phyloP scores from a whole-genome alignment of 2,113 vertebrate genomes.

The Larimichthys polyactis region DNA sequence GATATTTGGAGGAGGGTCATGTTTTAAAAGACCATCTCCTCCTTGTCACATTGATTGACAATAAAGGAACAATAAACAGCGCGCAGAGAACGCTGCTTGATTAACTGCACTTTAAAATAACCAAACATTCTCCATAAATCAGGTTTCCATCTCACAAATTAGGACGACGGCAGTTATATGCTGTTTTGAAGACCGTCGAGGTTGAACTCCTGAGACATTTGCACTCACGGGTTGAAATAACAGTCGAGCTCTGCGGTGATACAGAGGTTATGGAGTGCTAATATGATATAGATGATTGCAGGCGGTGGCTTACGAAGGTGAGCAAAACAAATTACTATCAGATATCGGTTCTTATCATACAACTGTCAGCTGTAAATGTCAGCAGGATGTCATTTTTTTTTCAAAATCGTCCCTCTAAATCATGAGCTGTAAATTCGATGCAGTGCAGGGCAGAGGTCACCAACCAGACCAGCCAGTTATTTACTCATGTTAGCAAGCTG shows the following conservation, averaged over 20 bases:
- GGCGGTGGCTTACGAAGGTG: background rate
- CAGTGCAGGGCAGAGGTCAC: background rate
- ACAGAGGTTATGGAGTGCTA: background rate
- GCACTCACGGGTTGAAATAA: background rate
- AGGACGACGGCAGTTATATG: constrained; percentile 44
- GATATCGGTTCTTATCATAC: background rate
- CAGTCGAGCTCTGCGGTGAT: background rate
- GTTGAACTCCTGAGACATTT: constrained; percentile 29
- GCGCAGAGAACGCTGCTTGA: constrained; percentile 41
- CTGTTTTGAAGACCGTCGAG: constrained; percentile 44
- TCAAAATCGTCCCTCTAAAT: background rate
- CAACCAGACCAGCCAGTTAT: too few relatives aligned
- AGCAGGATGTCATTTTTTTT: background rate
- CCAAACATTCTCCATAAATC: constrained; percentile 67
- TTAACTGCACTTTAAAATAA: constrained; percentile 61
- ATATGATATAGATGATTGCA: background rate
- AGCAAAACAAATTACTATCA: background rate
- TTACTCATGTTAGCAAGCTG: background rate
- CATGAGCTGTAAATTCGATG: background rate
- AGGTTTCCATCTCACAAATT: constrained; percentile 68
- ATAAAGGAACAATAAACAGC: constrained; percentile 70
- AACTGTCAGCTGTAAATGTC: background rate
- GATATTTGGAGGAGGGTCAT: constrained; percentile 63
- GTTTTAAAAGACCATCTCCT: constrained; percentile 63
- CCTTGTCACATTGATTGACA: constrained; percentile 71